Evolutionary conservation across 2,888 invertebrate genomes (phyloP).

Genomic region (Aphrophora alni): DNA sequence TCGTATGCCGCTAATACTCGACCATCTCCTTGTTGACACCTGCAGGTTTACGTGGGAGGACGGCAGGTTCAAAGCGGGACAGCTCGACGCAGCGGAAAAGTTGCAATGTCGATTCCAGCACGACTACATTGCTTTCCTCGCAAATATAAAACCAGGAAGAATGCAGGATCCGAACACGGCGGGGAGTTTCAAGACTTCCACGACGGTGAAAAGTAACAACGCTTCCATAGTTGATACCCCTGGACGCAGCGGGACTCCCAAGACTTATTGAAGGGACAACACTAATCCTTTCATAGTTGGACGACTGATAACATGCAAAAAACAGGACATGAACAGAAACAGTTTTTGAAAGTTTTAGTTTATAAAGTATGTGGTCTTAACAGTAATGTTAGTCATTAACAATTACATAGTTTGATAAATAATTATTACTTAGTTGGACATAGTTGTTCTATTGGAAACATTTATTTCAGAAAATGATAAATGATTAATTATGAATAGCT

Average conservation of each 20-base stretch:
- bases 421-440: slow-evolving; percentile 6
- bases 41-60: slow-evolving; percentile 12
- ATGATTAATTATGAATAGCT: too few species aligned
- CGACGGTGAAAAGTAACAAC: background rate
- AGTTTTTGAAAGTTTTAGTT: background rate
- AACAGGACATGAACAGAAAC: too few species aligned
- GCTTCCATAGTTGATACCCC: too few species aligned
- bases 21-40: slow-evolving; percentile 9
- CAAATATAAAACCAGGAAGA: background rate
- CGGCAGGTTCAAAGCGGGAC: slow-evolving; percentile 11
- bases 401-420: background rate
- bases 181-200: background rate
- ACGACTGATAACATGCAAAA: background rate
- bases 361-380: too few species aligned
- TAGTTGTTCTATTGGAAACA: slow-evolving; percentile 10
- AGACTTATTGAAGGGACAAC: background rate
- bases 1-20: background rate
- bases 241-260: too few species aligned
- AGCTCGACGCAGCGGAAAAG: background rate
- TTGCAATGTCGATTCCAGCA: background rate
- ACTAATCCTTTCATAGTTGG: background rate
- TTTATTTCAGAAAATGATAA: too few species aligned
- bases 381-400: background rate
- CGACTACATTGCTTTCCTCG: background rate
- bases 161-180: background rate